Evolutionary conservation across 2,888 invertebrate genomes (phyloP), one percentile per base, ranked within the genome.

Genomic region (Idaea straminata): DNA sequence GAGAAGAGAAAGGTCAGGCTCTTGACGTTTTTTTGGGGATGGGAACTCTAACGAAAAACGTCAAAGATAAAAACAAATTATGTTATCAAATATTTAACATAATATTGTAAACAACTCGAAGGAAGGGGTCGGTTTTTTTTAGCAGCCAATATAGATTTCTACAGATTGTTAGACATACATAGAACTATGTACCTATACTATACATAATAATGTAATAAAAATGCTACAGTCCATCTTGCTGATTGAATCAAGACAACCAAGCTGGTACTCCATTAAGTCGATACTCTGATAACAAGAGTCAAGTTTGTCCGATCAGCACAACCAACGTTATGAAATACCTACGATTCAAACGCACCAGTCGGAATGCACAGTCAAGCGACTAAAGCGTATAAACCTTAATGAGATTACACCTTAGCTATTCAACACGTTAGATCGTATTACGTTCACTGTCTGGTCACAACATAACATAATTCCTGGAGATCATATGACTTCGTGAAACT

Each of bases 291-390:
- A 25, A 25, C 25, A 25, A 25, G 25, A 25, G 25, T 36, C 36
- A 47, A 47, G 10, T 47, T 47, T 47, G 47, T 47, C 13, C 47
- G 5, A 36, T 36, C 36, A 10, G 13, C 47, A 47, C 47, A 47
- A 47, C 47, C 47, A 10, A 7, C 47, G 10, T 47, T 4, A 13
- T 13, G 13, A 47, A 7, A 47, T 4, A 38, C 38, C 2, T 6
- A 47, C 47, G 60, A 66, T 63, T 60, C 65, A 74, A 82, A 85
- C 90, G 90, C 91, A 92, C 92, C 92, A 91, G 91, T 84, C 91
- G 90, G 89, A 91, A 91, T 91, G 90, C 89, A 90, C 81, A 77
- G 84, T 87, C 82, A 88, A 91, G 89, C 91, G 84, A 86, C 80
- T 81, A 83, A 92, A 91, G 91, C 91, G 82, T 90, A 86, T 84